Percentiles rank a stretch among this genome's conserved stretches.
Evolutionary conservation across 2,797 vertebrate genomes (phyloP).

Genomic region (Pristis pectinata): DNA sequence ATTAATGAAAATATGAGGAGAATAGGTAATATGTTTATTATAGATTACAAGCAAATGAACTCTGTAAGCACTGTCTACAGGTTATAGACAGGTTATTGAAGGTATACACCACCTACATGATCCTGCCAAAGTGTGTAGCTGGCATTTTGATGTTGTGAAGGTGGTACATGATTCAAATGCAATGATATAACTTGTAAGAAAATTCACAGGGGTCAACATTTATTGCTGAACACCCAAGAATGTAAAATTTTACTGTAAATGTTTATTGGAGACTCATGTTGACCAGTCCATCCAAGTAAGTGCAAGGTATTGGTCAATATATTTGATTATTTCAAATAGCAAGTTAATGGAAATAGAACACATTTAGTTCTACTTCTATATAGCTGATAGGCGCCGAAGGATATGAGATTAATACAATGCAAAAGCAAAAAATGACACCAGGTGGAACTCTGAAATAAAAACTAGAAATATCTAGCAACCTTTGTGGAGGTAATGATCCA

Average conservation of each 20-base stretch:
- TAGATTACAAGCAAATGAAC: background rate
- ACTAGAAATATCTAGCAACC: too few relatives aligned
- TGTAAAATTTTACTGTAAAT: background rate
- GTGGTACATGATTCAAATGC: background rate
- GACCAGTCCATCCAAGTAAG: background rate
- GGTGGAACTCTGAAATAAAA: too few relatives aligned
- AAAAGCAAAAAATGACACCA: too few relatives aligned
- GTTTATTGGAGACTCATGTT: background rate
- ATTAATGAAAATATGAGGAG: too few relatives aligned
- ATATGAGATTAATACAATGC: background rate
- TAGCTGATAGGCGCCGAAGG: background rate
- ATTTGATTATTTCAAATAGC: background rate
- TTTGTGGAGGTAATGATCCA: too few relatives aligned
- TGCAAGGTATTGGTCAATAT: background rate
- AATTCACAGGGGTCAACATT: background rate
- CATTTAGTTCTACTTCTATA: background rate
- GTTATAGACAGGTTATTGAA: too few relatives aligned
- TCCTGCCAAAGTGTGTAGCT: background rate
- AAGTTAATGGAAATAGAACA: background rate
- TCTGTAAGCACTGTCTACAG: background rate
- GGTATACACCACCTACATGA: background rate
- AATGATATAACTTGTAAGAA: background rate
- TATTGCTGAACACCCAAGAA: background rate
- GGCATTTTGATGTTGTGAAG: constrained; percentile 1
- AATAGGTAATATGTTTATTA: too few relatives aligned